Base-by-base conservation (phyloP, 2,113 vertebrate genomes). In the Epinephelus cyanopodus region DNA sequence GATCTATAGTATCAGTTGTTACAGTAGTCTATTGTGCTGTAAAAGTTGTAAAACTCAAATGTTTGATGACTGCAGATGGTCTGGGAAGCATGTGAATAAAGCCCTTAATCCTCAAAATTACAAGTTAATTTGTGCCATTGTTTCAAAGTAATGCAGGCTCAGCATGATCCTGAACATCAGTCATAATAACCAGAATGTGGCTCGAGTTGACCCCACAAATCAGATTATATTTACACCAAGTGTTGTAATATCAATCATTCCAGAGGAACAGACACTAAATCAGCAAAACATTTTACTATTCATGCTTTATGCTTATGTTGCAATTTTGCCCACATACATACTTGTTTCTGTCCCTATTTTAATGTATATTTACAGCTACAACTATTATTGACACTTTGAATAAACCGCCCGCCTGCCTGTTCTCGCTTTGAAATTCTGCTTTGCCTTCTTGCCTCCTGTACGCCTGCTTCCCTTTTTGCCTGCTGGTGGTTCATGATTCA, bases 401-500 rank as follows among this genome's bases (percentile, higher is more conserved):
- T 48, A 73, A 64, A 67, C 23, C 7, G 45, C 27, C 5, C 1
- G 27, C 6, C 65, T 65, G 60, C 18, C 13, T 77, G 17, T 66
- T 77, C 13, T 74, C 19, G 48, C 62, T 57, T 71, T 69, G 73
- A 83, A 62, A 60, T 75, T 78, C 60, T 72, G 17, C 23, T 61
- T 65, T 78, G n/a, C 69, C 54, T 27, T 29, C 15, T 68, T 56
- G 63, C 57, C 65, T 84, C 65, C 52, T 39, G 37, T 64, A 60
- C 11, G 57, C 56, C 79, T 48, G 81, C 48, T 10, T 81, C 78
- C 65, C 42, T 58, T n/a, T 63, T 79, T 78, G 21, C 74, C 64
- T 15, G 23, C 60, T 15, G 77, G 67, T 53, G 64, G 58, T 72
- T 81, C 58, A 63, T 84, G 67, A 88, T 67, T 63, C 67, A 85